Conservation (phyloP, 2,113 vertebrate species). For the Proteles cristata region DNA sequence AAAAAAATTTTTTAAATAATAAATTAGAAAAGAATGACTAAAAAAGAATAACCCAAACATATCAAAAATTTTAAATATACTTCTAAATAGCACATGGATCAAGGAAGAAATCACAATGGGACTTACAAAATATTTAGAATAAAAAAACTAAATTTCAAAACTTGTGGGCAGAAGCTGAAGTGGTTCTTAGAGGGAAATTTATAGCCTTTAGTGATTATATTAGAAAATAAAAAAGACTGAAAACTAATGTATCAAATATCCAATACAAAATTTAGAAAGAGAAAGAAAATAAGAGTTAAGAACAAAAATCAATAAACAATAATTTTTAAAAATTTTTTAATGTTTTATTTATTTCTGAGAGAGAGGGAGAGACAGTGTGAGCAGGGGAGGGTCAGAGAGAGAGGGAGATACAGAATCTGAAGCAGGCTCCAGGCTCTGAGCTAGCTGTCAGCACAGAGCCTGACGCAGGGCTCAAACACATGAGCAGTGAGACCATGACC, state of each 20-base stretch:
- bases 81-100: background rate
- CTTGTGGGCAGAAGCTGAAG: background rate
- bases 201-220: background rate
- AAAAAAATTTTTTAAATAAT: no score
- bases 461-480: no score
- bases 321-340: background rate
- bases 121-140: slow-evolving; percentile 23
- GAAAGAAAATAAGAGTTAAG: background rate
- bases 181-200: background rate
- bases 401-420: no score
- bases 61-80: background rate
- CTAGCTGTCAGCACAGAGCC: no score
- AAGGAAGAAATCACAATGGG: slow-evolving; percentile 41
- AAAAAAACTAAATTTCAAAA: slow-evolving; percentile 34
- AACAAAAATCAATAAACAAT: background rate
- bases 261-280: background rate
- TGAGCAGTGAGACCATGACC: no score
- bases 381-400: no score
- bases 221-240: slow-evolving; percentile 20
- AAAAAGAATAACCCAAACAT: background rate
- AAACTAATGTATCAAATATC: background rate
- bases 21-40: background rate
- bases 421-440: no score
- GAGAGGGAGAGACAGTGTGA: no score
- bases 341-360: no score